phyloP scores from a whole-genome alignment of 2,888 invertebrate species.

The Ophion ellenae region DNA sequence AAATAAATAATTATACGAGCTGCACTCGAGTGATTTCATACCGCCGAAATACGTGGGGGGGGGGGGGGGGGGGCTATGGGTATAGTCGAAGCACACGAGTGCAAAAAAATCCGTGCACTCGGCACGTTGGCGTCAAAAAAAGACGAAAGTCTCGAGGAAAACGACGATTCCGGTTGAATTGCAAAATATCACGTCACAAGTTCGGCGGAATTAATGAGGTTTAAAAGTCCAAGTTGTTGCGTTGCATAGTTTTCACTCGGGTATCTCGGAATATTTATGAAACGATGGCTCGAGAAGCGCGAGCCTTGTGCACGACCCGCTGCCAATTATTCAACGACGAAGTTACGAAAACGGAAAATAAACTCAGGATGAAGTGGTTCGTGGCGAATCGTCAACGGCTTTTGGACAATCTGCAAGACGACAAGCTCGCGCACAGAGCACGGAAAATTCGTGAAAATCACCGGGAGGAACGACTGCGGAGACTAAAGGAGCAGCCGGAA shows the following conservation, averaged over 20 bases:
- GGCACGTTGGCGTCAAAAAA: slow-evolving; percentile 9
- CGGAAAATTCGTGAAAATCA: slow-evolving; percentile 58
- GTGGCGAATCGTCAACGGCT: slow-evolving; percentile 76
- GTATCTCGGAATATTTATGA: not conserved
- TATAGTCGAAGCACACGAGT: not conserved
- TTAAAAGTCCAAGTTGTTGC: slow-evolving; percentile 36
- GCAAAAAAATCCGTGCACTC: not conserved
- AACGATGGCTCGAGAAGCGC: slow-evolving; percentile 66
- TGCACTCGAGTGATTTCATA: slow-evolving; percentile 44
- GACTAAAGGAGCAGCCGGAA: slow-evolving; percentile 44
- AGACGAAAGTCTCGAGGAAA: slow-evolving; percentile 45
- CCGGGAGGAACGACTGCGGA: slow-evolving; percentile 43
- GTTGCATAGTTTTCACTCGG: not conserved
- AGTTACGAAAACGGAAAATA: slow-evolving; percentile 73
- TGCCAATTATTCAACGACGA: slow-evolving; percentile 77
- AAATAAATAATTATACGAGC: slow-evolving; percentile 78
- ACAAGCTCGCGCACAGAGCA: slow-evolving; percentile 62
- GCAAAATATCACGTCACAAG: slow-evolving; percentile 17
- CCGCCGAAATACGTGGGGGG: not conserved
- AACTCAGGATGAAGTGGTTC: slow-evolving; percentile 77
- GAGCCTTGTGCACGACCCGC: slow-evolving; percentile 74
- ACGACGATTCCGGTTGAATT: slow-evolving; percentile 28
- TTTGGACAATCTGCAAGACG: slow-evolving; percentile 72
- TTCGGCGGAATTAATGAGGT: not conserved
- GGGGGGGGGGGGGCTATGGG: too few relatives aligned